Evolutionary conservation across 2,113 vertebrate species (phyloP).

Genomic region (Antigone vipio): DNA sequence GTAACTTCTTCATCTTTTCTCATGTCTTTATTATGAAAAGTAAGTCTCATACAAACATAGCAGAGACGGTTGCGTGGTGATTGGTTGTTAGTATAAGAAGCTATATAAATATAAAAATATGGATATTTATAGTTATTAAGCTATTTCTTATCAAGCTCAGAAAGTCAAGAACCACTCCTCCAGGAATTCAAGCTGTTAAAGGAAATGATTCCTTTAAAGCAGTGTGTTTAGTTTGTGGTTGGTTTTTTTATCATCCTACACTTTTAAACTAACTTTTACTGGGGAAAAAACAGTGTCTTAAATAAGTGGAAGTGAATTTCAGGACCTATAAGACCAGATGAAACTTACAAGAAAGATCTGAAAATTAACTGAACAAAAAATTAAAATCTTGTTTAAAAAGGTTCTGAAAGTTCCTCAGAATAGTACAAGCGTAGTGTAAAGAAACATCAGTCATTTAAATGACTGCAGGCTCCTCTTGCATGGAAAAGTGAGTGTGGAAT

Average conservation of each 20-base stretch:
- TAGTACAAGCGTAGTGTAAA: background rate
- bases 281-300: background rate
- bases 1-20: background rate
- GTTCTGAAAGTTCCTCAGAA: background rate
- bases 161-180: slow-evolving; percentile 31
- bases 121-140: background rate
- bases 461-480: background rate
- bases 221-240: background rate
- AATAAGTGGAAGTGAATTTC: background rate
- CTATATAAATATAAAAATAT: background rate
- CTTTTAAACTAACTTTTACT: background rate
- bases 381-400: background rate
- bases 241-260: background rate
- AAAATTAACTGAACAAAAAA: background rate
- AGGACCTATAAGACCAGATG: background rate
- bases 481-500: background rate
- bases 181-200: background rate
- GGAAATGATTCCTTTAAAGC: background rate
- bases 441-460: background rate
- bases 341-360: background rate
- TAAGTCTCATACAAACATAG: background rate
- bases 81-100: background rate
- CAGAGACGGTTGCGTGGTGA: background rate
- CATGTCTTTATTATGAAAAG: background rate
- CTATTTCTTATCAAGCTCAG: slow-evolving; percentile 1